Conservation (phyloP, 2,888 invertebrate species). For the Orthosia gothica region DNA sequence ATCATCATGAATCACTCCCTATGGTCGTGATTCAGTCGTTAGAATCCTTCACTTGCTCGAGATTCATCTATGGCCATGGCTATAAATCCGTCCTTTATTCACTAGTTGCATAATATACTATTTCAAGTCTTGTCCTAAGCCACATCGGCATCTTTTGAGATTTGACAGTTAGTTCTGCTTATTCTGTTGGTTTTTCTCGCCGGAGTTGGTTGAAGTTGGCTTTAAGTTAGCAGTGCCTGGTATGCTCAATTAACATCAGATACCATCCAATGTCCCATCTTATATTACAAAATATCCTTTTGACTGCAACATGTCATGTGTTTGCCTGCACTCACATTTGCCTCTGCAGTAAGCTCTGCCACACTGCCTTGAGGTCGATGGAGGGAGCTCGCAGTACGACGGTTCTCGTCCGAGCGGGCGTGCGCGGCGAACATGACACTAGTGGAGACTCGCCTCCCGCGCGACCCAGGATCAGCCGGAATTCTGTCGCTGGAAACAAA, state of each 20-base stretch:
- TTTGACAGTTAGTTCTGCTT: background rate
- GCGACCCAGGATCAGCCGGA: conserved; percentile 94
- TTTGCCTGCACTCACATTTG: conserved; percentile 93
- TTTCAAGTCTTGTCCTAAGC: background rate
- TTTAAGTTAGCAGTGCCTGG: background rate
- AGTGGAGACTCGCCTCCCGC: conserved; percentile 94
- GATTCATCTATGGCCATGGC: too few relatives aligned
- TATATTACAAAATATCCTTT: too few relatives aligned
- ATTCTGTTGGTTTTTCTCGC: too few relatives aligned
- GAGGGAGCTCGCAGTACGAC: conserved; percentile 95
- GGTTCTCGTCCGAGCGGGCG: conserved; percentile 93
- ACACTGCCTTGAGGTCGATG: conserved; percentile 96
- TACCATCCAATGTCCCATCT: too few relatives aligned
- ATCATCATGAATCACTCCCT: too few relatives aligned
- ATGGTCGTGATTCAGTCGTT: too few relatives aligned
- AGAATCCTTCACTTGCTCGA: too few relatives aligned
- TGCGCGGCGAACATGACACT: conserved; percentile 94
- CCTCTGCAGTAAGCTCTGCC: conserved; percentile 97
- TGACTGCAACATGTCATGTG: too few relatives aligned
- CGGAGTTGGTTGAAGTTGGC: background rate
- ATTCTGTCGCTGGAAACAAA: conserved; percentile 94
- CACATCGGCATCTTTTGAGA: background rate
- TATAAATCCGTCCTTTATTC: too few relatives aligned
- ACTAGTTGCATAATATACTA: too few relatives aligned
- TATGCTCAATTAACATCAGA: too few relatives aligned